These are phyloP conservation scores for Drosophila rufa DNA, from an alignment of 1,140 invertebrate species.

Conservation along the genomic window DNA sequence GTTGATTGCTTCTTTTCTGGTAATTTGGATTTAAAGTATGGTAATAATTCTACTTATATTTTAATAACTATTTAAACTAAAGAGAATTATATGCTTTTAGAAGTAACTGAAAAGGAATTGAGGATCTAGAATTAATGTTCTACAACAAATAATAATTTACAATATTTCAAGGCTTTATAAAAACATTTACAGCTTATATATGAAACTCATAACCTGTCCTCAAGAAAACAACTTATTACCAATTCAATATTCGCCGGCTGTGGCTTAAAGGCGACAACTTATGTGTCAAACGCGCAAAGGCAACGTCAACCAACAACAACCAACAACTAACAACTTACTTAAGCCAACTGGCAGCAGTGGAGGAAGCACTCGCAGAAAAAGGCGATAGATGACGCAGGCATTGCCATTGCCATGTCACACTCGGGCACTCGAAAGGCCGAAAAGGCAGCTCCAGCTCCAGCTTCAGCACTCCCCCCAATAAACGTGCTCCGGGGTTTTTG, in stretches of 20 bases:
- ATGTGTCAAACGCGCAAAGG: constrained; percentile 61
- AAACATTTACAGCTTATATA: neutral
- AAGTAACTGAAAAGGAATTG: too few species aligned
- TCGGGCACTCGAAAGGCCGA: constrained; percentile 72
- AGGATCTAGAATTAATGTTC: too few species aligned
- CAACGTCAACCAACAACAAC: constrained; percentile 23
- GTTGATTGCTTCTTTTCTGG: neutral
- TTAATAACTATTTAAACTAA: too few species aligned
- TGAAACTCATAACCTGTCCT: too few species aligned
- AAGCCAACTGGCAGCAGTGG: constrained; percentile 53
- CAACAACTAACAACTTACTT: constrained; percentile 74
- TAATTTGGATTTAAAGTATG: neutral
- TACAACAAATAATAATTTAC: too few species aligned
- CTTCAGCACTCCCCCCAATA: constrained; percentile 32
- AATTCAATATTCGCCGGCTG: constrained; percentile 20
- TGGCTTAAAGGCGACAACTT: constrained; percentile 77
- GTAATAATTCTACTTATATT: too few species aligned
- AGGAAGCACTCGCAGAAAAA: constrained; percentile 18
- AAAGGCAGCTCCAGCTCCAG: constrained; percentile 41
- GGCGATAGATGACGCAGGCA: constrained; percentile 43
- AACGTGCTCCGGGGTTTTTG: constrained; percentile 57
- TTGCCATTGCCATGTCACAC: constrained; percentile 66
- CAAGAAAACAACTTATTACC: constrained; percentile 5
- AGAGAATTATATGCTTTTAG: too few species aligned
- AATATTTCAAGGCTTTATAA: neutral